Percentiles rank a stretch among this genome's conserved stretches.
Conservation (phyloP, 2,888 invertebrate species). For the Nomada goodeniana region DNA sequence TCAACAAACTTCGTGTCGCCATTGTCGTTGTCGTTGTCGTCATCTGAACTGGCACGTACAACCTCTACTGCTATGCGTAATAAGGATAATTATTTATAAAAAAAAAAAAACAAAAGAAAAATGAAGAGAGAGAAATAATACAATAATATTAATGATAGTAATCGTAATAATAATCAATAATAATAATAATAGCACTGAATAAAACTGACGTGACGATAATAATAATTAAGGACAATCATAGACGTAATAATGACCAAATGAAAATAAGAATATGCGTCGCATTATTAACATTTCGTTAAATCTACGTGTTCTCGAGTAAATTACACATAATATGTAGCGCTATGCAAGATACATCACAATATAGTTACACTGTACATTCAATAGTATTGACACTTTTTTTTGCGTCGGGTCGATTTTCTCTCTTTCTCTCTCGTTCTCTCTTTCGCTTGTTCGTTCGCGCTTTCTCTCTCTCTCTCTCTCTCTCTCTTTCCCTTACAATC, state of each 20-base stretch:
- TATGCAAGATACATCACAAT: constrained; percentile 84
- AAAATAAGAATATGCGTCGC: constrained; percentile 70
- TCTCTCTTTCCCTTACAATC: constrained; percentile 39
- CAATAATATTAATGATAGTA: constrained; percentile 65
- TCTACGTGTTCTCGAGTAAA: constrained; percentile 69
- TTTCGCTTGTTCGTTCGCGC: constrained; percentile 25
- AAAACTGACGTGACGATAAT: constrained; percentile 64
- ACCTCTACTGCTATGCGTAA: constrained; percentile 74
- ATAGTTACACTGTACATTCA: constrained; percentile 84
- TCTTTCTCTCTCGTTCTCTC: constrained; percentile 18
- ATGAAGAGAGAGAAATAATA: constrained; percentile 65
- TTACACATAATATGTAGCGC: constrained; percentile 76
- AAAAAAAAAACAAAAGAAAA: constrained; percentile 50
- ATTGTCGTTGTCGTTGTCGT: constrained; percentile 54
- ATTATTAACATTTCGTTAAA: constrained; percentile 69
- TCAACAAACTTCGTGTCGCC: constrained; percentile 61
- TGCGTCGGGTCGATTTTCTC: constrained; percentile 58
- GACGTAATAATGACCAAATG: constrained; percentile 64
- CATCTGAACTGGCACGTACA: constrained; percentile 78
- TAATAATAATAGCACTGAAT: constrained; percentile 65
- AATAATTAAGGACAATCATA: constrained; percentile 70
- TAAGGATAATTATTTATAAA: constrained; percentile 70
- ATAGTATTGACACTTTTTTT: constrained; percentile 76
- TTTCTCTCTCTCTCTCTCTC: constrained; percentile 26
- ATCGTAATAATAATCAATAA: constrained; percentile 61